phyloP scores from a whole-genome alignment of 2,797 vertebrate genomes.

The Sarcophilus harrisii region DNA sequence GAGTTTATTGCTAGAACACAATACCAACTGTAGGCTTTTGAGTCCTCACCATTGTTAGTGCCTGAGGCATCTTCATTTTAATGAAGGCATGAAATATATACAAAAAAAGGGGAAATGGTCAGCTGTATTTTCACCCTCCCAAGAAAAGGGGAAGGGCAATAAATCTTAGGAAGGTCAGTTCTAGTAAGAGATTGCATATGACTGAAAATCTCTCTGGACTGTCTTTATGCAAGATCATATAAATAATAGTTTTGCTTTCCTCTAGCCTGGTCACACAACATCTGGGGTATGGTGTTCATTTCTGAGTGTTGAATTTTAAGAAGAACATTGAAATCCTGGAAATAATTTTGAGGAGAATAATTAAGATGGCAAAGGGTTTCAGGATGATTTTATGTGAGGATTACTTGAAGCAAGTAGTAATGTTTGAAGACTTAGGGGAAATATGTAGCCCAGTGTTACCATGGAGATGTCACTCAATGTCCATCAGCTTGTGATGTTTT shows the following conservation, averaged over 20 bases:
- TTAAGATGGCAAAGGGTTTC: neutral
- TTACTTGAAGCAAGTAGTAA: neutral
- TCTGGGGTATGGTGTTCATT: neutral
- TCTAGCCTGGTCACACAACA: neutral
- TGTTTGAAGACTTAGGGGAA: neutral
- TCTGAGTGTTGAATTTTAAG: neutral
- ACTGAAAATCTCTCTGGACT: neutral
- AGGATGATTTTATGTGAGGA: neutral
- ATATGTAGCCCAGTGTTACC: neutral
- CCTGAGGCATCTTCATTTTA: neutral
- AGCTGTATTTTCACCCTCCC: neutral
- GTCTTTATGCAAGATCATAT: neutral
- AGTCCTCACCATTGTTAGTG: neutral
- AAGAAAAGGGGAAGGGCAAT: accelerated
- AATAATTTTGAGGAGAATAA: neutral
- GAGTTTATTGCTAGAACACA: neutral
- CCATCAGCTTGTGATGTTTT: neutral
- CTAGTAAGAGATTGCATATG: neutral
- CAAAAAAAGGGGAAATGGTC: neutral
- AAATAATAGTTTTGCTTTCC: neutral
- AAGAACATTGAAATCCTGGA: neutral
- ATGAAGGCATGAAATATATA: neutral
- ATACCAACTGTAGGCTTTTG: neutral
- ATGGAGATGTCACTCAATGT: neutral
- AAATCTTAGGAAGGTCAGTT: neutral